Base-by-base conservation (phyloP, 1,140 invertebrate species). In the Megalonaias nervosa region DNA sequence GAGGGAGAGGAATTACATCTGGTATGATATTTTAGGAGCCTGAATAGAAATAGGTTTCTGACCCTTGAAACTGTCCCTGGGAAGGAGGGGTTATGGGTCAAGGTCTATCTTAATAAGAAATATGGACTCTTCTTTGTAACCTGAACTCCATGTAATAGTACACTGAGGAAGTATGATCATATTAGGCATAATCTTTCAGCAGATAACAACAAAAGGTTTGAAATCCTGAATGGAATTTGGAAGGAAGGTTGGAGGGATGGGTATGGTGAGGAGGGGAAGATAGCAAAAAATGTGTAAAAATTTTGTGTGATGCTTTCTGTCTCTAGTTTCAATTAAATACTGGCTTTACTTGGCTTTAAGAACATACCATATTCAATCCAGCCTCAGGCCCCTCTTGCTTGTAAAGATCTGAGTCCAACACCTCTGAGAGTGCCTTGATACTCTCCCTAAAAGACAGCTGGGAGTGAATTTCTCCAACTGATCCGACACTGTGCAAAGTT, bases 391-490 rank as follows among this genome's bases (percentile, higher is more conserved):
- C 74, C 23, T 74, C 75, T 12, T n/a, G 61, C 15, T 55, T 69
- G n/a, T 67, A 71, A 0, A 64, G 17, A 15, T 77, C 71, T 2
- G 57, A 26, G 55, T 82, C 78, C 19, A 81, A 31, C 0, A 79
- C 78, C 31, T 72, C 72, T 1, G 65, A 75, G 23, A 84, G 75
- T 23, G 82, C 81, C 19, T 69, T 65, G 9, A 83, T 26, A 15
- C 81, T 85, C 21, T 81, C 78, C 9, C 71, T 60, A 3, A 80
- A 67, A 5, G 85, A 82, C 66, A 87, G 66, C 61, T 80, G 79
- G n/a, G 85, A 82, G 60, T 87, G 85, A n/a, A 72, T 38, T 14
- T 57, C 66, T 16, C 80, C 68, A 21, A 83, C 58, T 17, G 55
- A 15, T 60, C 17, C 69, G 14, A 75, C 13, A 19, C 77, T 59